Evolutionary conservation across 2,888 invertebrate genomes (phyloP), one percentile per base, ranked within the genome.

Genomic region (Rotaria socialis): DNA sequence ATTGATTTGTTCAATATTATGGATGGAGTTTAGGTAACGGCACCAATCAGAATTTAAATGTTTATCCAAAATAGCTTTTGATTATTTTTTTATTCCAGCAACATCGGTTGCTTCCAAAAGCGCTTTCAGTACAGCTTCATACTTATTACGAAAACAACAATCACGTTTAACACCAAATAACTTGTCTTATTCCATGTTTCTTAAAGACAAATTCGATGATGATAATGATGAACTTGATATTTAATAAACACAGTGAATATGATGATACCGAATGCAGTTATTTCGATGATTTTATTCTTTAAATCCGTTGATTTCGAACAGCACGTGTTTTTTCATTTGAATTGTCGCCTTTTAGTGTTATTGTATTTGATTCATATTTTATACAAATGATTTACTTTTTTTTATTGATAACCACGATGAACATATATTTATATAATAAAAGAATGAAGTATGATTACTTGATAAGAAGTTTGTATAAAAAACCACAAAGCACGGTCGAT

Each of bases 181-280:
- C 35, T 67, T 67, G 14, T 67, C n/a, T 35, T 16, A 27, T 35
- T 67, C 35, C 4, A 67, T 67, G 14, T 67, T 67, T 67, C n/a
- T 67, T 0, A 67, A 67, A 67, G 67, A 67, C 5, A 67, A 67
- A 67, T 4, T 67, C n/a, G n/a, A n/a, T n/a, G n/a, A n/a, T n/a
- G n/a, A n/a, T 16, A 0, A 35, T 11, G 35, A 11, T 67, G 27
- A 67, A 35, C 14, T 67, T 14, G 35, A 27, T 67, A 14, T 35
- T 14, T 35, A 52, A 16, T 14, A 52, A 11, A 1, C 1, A 52
- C 14, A 52, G 14, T 6, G 52, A 11, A 52, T 52, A 52, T 11
- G 6, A 14, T 14, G 11, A 52, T 1, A 52, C 1, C 50, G 4
- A 52, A 1, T 52, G 2, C 2, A 8, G 1, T 0, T 1, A 5